phyloP scores from a whole-genome alignment of 2,797 vertebrate genomes.

The Dendrocincla fuliginosa region DNA sequence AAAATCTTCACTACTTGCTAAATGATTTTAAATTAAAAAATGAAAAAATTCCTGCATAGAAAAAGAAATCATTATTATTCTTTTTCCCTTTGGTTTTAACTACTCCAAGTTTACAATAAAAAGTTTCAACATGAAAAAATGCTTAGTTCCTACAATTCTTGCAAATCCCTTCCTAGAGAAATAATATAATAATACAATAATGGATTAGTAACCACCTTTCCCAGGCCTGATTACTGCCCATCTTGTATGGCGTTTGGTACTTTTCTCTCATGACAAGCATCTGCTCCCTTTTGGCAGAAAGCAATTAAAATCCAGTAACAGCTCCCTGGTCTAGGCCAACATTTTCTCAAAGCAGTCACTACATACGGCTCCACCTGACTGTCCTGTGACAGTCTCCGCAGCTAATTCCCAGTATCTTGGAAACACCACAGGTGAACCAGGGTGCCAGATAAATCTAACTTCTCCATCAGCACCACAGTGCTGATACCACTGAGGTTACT shows the following conservation, averaged over 20 bases:
- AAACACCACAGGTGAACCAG: accelerated
- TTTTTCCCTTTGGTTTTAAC: background rate
- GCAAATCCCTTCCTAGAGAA: background rate
- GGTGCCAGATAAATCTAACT: background rate
- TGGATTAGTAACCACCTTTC: background rate
- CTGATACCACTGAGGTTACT: background rate
- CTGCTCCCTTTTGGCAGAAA: background rate
- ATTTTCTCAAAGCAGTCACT: background rate
- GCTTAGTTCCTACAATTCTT: background rate
- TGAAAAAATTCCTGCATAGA: background rate
- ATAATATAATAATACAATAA: background rate
- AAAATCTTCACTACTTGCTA: background rate
- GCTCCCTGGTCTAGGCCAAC: background rate
- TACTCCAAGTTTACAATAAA: background rate
- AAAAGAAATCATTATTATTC: accelerated
- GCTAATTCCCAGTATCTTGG: background rate
- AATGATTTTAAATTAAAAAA: background rate
- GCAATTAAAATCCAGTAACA: background rate
- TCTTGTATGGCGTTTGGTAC: accelerated
- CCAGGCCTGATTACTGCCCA: background rate
- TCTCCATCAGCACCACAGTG: background rate
- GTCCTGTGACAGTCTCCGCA: background rate
- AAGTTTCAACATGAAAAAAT: background rate
- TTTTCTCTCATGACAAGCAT: background rate
- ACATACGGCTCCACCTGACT: background rate